Conservation (phyloP, 2,113 vertebrate species). For the Dendropsophus ebraccatus region DNA sequence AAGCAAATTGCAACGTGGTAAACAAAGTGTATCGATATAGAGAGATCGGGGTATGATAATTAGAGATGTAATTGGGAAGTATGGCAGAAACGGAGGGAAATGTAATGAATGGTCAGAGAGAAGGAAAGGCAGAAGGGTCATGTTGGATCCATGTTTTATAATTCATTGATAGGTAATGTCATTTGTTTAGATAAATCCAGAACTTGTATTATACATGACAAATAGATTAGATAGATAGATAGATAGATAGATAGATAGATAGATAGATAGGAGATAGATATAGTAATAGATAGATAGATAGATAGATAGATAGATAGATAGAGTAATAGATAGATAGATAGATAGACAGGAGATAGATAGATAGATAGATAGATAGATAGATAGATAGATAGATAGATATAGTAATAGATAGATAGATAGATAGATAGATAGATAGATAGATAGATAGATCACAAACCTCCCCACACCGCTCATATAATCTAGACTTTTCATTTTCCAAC, state of each 20-base stretch:
- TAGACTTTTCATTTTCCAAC: no score
- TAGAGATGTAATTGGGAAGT: background rate
- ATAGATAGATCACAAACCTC: slow-evolving; percentile 17
- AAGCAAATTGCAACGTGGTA: background rate
- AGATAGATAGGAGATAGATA: no score
- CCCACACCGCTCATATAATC: no score
- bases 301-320: no score
- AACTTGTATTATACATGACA: background rate
- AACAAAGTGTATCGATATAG: background rate
- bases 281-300: no score
- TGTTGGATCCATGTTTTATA: background rate
- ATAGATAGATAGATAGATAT: background rate
- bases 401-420: background rate
- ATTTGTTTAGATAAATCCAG: no score
- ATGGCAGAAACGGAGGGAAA: background rate
- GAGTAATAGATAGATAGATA: no score
- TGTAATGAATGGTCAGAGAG: background rate
- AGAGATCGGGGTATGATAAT: background rate
- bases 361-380: no score
- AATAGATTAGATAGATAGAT: background rate
- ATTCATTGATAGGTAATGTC: background rate
- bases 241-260: background rate
- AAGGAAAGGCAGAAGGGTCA: background rate
- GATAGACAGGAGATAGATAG: no score
- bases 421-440: slow-evolving; percentile 7